Percentiles rank a stretch among this genome's conserved stretches.
Evolutionary conservation across 2,797 vertebrate genomes (phyloP).

Genomic region (Mormyrus hasselquistii): DNA sequence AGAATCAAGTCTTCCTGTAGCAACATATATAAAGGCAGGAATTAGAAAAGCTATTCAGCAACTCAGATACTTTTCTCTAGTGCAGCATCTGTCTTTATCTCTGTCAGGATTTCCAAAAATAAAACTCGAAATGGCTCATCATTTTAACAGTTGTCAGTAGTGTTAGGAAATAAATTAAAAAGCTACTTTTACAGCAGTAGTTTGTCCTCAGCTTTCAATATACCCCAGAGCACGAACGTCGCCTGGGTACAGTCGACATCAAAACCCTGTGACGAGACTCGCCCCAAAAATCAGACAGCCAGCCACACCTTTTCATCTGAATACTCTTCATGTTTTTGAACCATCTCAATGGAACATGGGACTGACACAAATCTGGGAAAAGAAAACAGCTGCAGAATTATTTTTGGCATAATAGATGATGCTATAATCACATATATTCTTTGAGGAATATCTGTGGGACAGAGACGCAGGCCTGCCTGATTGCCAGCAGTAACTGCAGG

Average conservation of each 20-base stretch:
- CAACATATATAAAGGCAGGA: not conserved
- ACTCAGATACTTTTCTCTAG: not conserved
- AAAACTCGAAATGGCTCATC: not conserved
- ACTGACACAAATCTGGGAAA: not conserved
- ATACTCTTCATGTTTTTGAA: not conserved
- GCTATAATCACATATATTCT: not conserved
- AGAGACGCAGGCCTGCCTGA: not conserved
- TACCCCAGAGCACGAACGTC: not conserved
- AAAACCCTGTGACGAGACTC: not conserved
- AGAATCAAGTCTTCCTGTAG: not conserved
- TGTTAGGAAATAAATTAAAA: constrained; percentile 3
- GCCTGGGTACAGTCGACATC: not conserved
- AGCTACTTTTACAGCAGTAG: not conserved
- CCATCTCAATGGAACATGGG: not conserved
- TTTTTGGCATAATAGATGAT: not conserved
- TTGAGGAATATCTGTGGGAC: not conserved
- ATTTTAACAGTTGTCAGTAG: constrained; percentile 3
- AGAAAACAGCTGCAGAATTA: not conserved
- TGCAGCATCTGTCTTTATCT: not conserved
- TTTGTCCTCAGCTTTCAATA: not conserved
- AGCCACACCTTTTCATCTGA: not conserved
- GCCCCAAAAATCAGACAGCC: not conserved
- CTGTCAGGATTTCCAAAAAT: not conserved
- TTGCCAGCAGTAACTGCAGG: not conserved
- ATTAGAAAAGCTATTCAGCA: not conserved